Evolutionary conservation across 2,797 vertebrate genomes (phyloP), one percentile per base, ranked within the genome.

Genomic region (Parauchenoglanis ngamensis): DNA sequence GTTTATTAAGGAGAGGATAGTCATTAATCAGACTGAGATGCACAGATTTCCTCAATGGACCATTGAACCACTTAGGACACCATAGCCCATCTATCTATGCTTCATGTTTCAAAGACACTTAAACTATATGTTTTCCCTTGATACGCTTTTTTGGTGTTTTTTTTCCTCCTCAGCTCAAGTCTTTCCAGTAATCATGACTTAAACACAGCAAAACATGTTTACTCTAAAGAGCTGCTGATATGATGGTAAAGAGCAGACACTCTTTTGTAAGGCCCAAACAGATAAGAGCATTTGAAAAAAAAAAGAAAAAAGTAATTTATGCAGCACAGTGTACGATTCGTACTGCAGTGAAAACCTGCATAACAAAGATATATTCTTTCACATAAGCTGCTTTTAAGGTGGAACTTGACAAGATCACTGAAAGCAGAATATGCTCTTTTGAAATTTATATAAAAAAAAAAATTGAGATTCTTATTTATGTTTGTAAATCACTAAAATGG

Each of bases 11-110:
- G 89, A 93, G 92, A 94, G 93, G 93, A 93, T 93, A 90, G 93
- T 92, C 95, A 95, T 95, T 94, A 94, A 96, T 96, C 95, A 95
- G 93, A 91, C 92, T 85, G 91, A 93, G 94, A 95, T 94, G 92
- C 94, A 94, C 94, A 93, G 93, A 92, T 91, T 92, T 94, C 90
- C 92, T 93, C 92, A 93, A 91, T 67, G 91, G 93, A 90, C 92
- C 92, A 91, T 92, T 92, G 90, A 94, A 93, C 92, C 92, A 89
- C 83, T 89, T 89, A 92, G 92, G 92, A 94, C 80, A 88, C 88
- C 70, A 85, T 52, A 73, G 52, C 57, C 87, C 88, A 80, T 94
- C 88, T 92, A 93, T 94, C 91, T 93, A 70, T 84, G 90, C 89
- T 93, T 91, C 92, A 90, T 89, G 91, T 92, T 86, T 88, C 87